Percentiles rank a stretch among this genome's conserved stretches.
Conservation (phyloP, 1,140 invertebrate species). For the Cotesia glomerata region DNA sequence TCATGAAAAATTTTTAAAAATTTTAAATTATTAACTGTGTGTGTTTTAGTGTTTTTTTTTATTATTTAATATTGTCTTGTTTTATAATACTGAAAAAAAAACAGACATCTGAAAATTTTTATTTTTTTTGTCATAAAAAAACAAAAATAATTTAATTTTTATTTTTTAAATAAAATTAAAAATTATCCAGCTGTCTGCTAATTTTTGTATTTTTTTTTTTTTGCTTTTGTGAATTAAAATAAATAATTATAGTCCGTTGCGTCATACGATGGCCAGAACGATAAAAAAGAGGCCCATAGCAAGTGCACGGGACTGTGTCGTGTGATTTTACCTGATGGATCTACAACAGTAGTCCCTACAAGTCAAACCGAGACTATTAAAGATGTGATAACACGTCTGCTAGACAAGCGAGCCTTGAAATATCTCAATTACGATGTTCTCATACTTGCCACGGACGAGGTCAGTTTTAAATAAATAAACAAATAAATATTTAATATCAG, state of each 20-base stretch:
- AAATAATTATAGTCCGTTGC: slow-evolving; percentile 59
- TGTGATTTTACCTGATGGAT: slow-evolving; percentile 87
- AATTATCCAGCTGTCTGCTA: no score
- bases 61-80: background rate
- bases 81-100: no score
- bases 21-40: background rate
- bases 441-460: slow-evolving; percentile 61
- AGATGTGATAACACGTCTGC: slow-evolving; percentile 78
- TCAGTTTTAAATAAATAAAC: slow-evolving; percentile 48
- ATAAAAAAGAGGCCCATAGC: slow-evolving; percentile 58
- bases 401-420: slow-evolving; percentile 80
- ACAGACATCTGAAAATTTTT: no score
- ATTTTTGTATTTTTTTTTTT: background rate
- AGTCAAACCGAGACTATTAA: slow-evolving; percentile 76
- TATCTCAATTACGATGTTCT: slow-evolving; percentile 82
- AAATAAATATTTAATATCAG: background rate
- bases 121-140: no score
- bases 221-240: slow-evolving; percentile 8
- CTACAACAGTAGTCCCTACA: slow-evolving; percentile 87
- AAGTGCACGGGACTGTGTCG: slow-evolving; percentile 74
- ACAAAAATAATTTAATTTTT: no score
- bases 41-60: slow-evolving; percentile 8
- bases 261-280: slow-evolving; percentile 61
- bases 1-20: background rate
- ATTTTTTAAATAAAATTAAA: no score